Percentiles rank a stretch among this genome's conserved stretches.
phyloP scores from a whole-genome alignment of 2,888 invertebrate genomes.

The Ophion slaviceki region DNA sequence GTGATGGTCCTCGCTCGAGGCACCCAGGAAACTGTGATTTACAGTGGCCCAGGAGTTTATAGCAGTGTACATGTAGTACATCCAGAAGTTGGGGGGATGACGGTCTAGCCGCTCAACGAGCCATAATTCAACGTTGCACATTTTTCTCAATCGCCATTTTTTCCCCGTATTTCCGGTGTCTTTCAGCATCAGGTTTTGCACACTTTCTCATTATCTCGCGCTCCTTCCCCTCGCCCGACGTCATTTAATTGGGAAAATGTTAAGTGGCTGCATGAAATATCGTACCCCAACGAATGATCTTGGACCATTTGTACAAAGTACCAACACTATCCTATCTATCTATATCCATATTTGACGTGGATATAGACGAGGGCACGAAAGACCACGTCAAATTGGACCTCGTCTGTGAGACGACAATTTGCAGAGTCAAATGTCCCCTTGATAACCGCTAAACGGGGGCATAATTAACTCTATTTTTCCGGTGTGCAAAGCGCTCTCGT shows the following conservation, averaged over 20 bases:
- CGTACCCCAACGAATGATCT: too few relatives aligned
- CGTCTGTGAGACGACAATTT: too few relatives aligned
- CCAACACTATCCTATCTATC: too few relatives aligned
- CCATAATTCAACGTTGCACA: constrained; percentile 35
- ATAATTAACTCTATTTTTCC: background rate
- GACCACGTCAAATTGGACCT: too few relatives aligned
- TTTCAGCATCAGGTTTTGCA: background rate
- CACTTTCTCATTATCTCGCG: background rate
- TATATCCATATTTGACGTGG: too few relatives aligned
- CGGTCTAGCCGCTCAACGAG: constrained; percentile 19
- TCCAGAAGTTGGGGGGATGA: constrained; percentile 2
- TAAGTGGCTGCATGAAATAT: too few relatives aligned
- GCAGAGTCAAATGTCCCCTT: too few relatives aligned
- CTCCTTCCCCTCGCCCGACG: background rate
- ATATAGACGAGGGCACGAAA: too few relatives aligned
- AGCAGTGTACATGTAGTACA: constrained; percentile 24
- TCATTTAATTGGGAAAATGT: background rate
- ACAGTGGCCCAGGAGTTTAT: constrained; percentile 32
- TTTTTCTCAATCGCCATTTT: constrained; percentile 47
- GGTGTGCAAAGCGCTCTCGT: background rate
- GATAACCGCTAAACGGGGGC: background rate
- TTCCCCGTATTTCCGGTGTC: constrained; percentile 6
- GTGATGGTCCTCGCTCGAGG: constrained; percentile 40
- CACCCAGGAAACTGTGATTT: constrained; percentile 48
- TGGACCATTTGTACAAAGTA: too few relatives aligned